Evolutionary conservation across 2,888 invertebrate species (phyloP), one percentile per base, ranked within the genome.

Genomic region (Chrysolina haemoptera): DNA sequence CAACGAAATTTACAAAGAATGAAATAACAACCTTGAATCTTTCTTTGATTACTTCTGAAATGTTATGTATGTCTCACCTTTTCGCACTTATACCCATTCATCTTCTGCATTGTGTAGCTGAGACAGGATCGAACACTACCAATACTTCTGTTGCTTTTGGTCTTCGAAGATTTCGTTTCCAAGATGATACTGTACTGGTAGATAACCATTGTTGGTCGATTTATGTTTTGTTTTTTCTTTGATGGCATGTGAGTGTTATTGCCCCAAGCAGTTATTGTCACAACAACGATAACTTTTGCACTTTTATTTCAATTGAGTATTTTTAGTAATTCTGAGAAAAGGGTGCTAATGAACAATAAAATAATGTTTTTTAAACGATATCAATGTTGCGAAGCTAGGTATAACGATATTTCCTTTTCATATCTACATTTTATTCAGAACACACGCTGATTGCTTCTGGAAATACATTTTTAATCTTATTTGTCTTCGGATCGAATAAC

Each of bases 61-160:
- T 53, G 1, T 20, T 20, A 20, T 18, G 12, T 53, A 5, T 9
- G 9, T 53, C 59, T 66, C 59, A 76, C 71, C 73, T 75, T 70
- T 59, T 70, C 72, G 22, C 20, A 62, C 59, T 48, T 62, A 40
- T 73, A 64, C n/a, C 80, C 78, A 55, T 76, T 77, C 9, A 73
- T 43, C 10, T 62, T 63, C 62, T 83, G 80, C 80, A 80, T 82
- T 9, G 76, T 79, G 74, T 82, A 82, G 71, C 80, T 81, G 41
- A 84, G 67, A 62, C 81, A 77, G 16, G 75, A 72, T 53, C 59
- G 62, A 27, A 70, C 50, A 70, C 62, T 41, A 66, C 66, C 35
- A n/a, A 70, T n/a, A 50, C 66, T 40, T 62, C 53, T 66, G 27
- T 35, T 68, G 20, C 18, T 65, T 27, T 53, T 63, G 3, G 43